A percentile compares a stretch with the other conserved stretches of the same genome.
Conservation (phyloP, 1,140 invertebrate species). For the Chrysomallon squamiferum region DNA sequence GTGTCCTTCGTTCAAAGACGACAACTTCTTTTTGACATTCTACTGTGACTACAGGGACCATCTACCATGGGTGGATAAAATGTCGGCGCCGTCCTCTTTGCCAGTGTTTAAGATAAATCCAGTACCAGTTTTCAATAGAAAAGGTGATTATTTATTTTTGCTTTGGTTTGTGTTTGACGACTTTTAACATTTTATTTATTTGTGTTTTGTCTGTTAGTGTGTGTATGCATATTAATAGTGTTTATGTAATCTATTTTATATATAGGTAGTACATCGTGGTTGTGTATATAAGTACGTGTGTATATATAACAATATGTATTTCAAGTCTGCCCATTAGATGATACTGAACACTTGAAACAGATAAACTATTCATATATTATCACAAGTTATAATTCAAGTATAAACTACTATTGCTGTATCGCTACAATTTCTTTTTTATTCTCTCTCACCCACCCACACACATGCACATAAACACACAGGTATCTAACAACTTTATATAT, state of each 20-base stretch:
- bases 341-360: no score
- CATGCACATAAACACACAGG: no score
- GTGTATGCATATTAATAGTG: not conserved
- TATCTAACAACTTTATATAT: not conserved
- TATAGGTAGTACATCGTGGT: not conserved
- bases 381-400: no score
- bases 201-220: not conserved
- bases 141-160: not conserved
- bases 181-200: not conserved
- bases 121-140: not conserved
- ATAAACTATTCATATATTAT: no score
- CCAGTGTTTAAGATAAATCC: not conserved
- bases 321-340: no score
- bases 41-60: conserved; percentile 50
- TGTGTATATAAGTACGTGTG: no score
- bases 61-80: conserved; percentile 37
- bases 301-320: no score
- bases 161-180: not conserved
- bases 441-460: no score
- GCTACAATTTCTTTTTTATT: not conserved
- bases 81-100: not conserved
- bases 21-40: conserved; percentile 46
- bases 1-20: conserved; percentile 35
- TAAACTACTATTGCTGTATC: not conserved
- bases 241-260: not conserved